Percentiles rank a stretch among this genome's conserved stretches.
Evolutionary conservation across 2,113 vertebrate species (phyloP).

Genomic region (Daboia siamensis): DNA sequence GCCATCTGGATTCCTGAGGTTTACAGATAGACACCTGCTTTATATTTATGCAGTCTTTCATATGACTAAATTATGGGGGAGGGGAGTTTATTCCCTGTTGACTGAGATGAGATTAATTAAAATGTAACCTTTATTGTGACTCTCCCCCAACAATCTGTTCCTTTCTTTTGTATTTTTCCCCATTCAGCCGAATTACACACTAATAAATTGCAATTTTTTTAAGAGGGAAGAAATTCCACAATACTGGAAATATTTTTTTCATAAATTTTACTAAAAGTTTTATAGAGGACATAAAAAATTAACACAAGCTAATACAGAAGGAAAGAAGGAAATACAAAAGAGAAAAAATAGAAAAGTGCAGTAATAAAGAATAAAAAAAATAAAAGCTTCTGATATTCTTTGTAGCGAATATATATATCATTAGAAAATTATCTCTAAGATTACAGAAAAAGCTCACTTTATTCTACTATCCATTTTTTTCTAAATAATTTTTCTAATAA

Average conservation of each 20-base stretch:
- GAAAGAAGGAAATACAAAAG: no score
- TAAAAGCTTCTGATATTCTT: no score
- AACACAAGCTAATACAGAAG: neutral
- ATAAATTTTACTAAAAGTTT: neutral
- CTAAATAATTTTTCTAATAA: no score
- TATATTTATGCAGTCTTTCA: constrained; percentile 39
- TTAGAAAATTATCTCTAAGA: no score
- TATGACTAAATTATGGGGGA: neutral
- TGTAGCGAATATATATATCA: no score
- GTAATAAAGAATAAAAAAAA: no score
- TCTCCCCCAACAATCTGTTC: constrained; percentile 51
- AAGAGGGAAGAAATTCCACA: neutral
- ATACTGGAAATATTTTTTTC: neutral
- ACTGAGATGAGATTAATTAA: constrained; percentile 71
- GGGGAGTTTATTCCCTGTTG: constrained; percentile 44
- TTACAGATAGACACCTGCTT: constrained; percentile 1
- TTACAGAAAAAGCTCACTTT: no score
- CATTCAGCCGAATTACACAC: constrained; percentile 56
- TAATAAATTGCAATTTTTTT: constrained; percentile 57
- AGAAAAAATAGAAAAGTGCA: no score
- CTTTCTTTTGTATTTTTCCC: constrained; percentile 56
- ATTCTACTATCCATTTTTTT: no score
- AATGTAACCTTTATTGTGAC: constrained; percentile 66
- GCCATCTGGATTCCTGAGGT: neutral
- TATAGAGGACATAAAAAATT: neutral